These are phyloP conservation scores for Hyperoodon ampullatus DNA, from an alignment of 2,113 vertebrate genomes.

Conservation along the genomic window DNA sequence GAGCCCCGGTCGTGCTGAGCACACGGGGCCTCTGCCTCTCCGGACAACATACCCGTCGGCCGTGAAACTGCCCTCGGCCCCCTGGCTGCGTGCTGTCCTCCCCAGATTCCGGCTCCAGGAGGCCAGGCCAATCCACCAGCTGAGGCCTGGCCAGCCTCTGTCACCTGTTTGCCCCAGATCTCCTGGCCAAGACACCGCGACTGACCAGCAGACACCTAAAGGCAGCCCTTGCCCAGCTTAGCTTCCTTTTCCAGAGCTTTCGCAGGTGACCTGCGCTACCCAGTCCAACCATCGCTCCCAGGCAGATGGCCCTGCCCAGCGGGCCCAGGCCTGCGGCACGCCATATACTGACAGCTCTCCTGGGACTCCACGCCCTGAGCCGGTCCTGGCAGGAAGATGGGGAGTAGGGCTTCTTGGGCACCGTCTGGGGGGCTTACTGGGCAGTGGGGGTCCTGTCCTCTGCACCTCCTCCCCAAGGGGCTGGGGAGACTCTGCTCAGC, in stretches of 20 bases:
- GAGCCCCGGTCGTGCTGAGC: not conserved
- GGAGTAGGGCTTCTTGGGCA: not conserved
- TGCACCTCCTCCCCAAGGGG: not conserved
- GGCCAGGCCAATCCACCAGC: accelerated
- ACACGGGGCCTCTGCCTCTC: not conserved
- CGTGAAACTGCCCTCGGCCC: accelerated
- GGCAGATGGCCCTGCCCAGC: not conserved
- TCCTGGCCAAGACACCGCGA: not conserved
- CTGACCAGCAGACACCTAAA: not conserved
- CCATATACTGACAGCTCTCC: not conserved
- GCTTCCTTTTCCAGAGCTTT: not conserved
- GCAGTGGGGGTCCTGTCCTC: not conserved
- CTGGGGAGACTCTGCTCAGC: not conserved
- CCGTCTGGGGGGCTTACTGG: not conserved
- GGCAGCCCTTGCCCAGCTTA: too few relatives aligned
- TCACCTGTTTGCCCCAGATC: too few relatives aligned
- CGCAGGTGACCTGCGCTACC: too few relatives aligned
- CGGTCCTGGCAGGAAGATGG: not conserved
- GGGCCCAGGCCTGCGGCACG: not conserved
- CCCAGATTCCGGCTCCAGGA: not conserved
- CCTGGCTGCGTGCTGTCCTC: too few relatives aligned
- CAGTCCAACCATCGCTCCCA: not conserved
- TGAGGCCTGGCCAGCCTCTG: not conserved
- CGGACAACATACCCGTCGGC: not conserved
- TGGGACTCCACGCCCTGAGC: not conserved